Base-by-base conservation (phyloP, 2,113 vertebrate genomes). In the Rhinichthys klamathensis region DNA sequence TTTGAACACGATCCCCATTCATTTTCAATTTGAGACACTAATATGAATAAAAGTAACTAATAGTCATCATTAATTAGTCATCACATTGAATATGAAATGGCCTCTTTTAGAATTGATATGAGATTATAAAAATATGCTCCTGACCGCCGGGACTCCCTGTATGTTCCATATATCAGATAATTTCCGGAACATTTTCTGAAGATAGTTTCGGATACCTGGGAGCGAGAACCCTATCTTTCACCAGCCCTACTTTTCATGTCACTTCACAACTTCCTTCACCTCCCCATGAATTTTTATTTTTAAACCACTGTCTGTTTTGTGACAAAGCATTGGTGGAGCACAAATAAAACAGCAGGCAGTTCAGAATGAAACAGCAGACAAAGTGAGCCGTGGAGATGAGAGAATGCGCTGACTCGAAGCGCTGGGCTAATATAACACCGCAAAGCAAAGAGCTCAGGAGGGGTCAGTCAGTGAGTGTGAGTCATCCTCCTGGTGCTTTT, bases 401-500 rank as follows among this genome's bases (percentile, higher is more conserved):
- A 73, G 85, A 88, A 54, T 91, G 83, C 87, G 82, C 23, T 77
- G 80, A 74, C 79, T 89, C 87, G 88, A 70, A 89, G 88, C 84
- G 88, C 79, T 88, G 74, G 81, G 86, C 81, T 88, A 90, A 91
- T 91, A 90, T 88, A 91, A 88, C 85, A 82, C 69, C 81, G 88
- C 84, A 91, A 91, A 88, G 86, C 58, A 11, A 76, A 88, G 90
- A 88, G 85, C 89, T 72, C 30, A 89, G 91, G 90, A 89, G 51
- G 84, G 88, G 86, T 81, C 12, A 88, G 72, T 80, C 12, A 61
- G 72, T 30, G 88, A 83, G 75, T 87, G 84, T 93, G 93, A 94
- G 86, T 93, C 92, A 93, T 93, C 84, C 87, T 87, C 82, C 87
- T 86, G 89, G 83, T 89, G 88, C 63, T 89, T 92, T 72, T 92